Evolutionary conservation across 2,113 vertebrate genomes (phyloP), one percentile per base, ranked within the genome.

Genomic region (Melanotaenia duboulayi): DNA sequence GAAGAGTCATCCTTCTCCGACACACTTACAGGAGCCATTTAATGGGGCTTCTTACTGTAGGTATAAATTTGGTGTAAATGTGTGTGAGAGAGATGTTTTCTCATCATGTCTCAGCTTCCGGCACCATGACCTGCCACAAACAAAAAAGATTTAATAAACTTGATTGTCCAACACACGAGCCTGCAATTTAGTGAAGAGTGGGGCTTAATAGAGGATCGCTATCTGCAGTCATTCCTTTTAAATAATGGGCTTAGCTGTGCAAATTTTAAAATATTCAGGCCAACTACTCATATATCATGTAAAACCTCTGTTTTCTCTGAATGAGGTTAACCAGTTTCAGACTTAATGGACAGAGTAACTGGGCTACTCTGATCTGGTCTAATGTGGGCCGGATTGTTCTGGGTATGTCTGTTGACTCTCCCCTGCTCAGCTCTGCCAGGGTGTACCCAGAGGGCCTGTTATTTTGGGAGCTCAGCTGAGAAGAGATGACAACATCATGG

Each of bases 391-490:
- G 71, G 77, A 65, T 62, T 89, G 86, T 90, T 90, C 89, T 84
- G 82, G 76, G 75, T 85, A 84, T 85, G 74, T 81, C 73, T 88
- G 86, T 88, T 85, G 78, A 89, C 76, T 81, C 80, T 80, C 83
- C 84, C 75, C 82, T 70, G 51, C 84, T 81, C 78, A 62, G 89
- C 86, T 63, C 80, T 87, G 83, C 80, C 84, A 84, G 80, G 78
- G 67, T 81, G 78, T 24, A 81, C 90, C 88, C 89, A 83, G 60
- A 82, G 87, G 91, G 79, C 84, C 86, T 90, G 91, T 91, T 92
- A 92, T 92, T 92, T 91, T 89, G 78, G 88, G 90, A 91, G 82
- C 89, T 87, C 86, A 87, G 87, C 84, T 89, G 88, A 90, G 85
- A 82, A 85, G 84, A 89, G 85, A 91, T 87, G 89, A 91, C 90